phyloP scores from a whole-genome alignment of 2,113 vertebrate species.

The Alligator sinensis region DNA sequence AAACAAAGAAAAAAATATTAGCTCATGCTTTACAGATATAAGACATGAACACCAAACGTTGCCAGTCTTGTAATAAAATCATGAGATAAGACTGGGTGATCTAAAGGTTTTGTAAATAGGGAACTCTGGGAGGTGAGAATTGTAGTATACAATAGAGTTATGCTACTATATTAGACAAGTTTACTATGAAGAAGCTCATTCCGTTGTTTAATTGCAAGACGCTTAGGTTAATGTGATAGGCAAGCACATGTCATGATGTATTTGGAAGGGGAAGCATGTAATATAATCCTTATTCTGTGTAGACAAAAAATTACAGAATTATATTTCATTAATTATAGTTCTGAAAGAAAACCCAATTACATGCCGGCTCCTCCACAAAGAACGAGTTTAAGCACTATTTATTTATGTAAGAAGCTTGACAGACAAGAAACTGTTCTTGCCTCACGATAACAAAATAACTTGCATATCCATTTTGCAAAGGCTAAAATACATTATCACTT shows the following conservation, averaged over 20 bases:
- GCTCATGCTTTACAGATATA: not conserved
- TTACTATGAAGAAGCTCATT: not conserved
- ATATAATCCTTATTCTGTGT: not conserved
- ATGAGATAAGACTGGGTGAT: not conserved
- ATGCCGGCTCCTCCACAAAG: not conserved
- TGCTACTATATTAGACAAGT: not conserved
- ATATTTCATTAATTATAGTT: not conserved
- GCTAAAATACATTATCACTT: not conserved
- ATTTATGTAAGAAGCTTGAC: not conserved
- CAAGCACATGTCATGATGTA: not conserved
- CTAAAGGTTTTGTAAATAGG: not conserved
- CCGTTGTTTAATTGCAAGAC: not conserved
- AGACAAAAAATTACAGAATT: not conserved
- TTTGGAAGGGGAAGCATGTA: not conserved
- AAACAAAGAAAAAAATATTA: not conserved
- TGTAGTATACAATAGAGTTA: not conserved
- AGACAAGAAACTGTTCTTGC: not conserved
- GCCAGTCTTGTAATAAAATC: not conserved
- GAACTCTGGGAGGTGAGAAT: not conserved
- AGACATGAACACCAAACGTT: not conserved
- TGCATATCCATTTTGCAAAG: not conserved
- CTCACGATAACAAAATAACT: not conserved
- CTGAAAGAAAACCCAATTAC: conserved; percentile 6
- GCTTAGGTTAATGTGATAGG: not conserved
- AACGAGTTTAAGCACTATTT: not conserved